Conservation (phyloP, 2,113 vertebrate species). For the Grammomys dolichurus region DNA sequence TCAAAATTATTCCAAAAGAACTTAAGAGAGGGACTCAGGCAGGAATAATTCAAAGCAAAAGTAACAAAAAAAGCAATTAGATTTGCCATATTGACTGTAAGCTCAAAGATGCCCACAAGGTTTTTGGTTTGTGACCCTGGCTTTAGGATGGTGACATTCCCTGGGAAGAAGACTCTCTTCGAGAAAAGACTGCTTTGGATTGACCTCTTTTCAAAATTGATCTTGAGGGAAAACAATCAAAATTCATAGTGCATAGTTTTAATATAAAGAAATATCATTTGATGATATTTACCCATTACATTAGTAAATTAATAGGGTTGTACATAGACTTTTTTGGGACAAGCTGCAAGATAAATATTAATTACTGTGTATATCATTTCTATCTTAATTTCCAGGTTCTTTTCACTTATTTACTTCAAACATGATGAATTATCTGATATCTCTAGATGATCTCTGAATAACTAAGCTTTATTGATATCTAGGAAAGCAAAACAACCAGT, state of each 20-base stretch:
- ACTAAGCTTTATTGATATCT: neutral
- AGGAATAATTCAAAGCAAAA: neutral
- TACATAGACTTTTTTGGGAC: neutral
- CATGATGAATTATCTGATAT: neutral
- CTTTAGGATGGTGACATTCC: neutral
- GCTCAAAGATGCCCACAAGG: neutral
- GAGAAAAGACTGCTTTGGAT: neutral
- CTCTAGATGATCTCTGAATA: neutral
- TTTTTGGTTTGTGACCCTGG: neutral
- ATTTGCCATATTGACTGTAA: neutral
- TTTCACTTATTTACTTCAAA: constrained; percentile 2
- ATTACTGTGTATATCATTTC: neutral
- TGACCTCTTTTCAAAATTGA: neutral
- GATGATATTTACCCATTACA: neutral
- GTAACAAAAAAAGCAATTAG: neutral
- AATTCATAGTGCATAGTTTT: neutral
- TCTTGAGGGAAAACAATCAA: neutral
- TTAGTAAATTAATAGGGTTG: neutral
- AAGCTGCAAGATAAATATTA: neutral
- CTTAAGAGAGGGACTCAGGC: neutral
- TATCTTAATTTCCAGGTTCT: neutral
- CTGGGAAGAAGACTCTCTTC: neutral
- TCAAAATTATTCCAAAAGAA: neutral
- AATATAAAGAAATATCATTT: neutral
- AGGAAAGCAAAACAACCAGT: neutral